These are phyloP conservation scores for Mesodorylaimus sp. DNA, from an alignment of 2,888 invertebrate genomes.

Conservation along the genomic window DNA sequence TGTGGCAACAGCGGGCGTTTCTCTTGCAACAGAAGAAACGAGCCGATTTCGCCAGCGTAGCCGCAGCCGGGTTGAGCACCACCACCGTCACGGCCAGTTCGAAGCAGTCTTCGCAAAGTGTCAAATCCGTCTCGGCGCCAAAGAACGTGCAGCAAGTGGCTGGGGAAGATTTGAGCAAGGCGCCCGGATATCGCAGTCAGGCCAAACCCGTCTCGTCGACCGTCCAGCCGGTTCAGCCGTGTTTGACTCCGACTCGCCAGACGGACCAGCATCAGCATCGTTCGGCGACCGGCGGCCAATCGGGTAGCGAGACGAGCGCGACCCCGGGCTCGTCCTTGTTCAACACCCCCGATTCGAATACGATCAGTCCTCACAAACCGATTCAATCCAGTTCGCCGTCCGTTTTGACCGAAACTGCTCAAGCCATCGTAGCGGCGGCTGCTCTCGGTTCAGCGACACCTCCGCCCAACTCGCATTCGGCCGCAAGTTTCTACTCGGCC, in stretches of 20 bases:
- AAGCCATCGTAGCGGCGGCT: too few species aligned
- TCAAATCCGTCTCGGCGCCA: too few species aligned
- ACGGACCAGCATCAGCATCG: background rate
- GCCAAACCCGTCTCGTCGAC: background rate
- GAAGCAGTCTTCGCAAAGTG: too few species aligned
- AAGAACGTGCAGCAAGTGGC: too few species aligned
- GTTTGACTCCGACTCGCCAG: background rate
- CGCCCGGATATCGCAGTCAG: background rate
- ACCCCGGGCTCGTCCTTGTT: background rate
- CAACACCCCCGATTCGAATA: background rate
- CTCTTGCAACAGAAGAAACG: slow-evolving; percentile 9
- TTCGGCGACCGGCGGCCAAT: background rate
- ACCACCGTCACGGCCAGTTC: slow-evolving; percentile 13
- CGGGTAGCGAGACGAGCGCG: background rate
- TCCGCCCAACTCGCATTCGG: too few species aligned
- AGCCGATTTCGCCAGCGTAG: slow-evolving; percentile 53
- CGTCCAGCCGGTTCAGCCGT: background rate
- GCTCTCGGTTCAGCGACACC: too few species aligned
- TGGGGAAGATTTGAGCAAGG: background rate
- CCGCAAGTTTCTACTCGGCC: too few species aligned
- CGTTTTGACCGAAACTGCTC: too few species aligned
- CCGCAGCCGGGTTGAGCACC: slow-evolving; percentile 42
- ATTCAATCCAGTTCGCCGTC: too few species aligned
- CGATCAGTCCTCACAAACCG: background rate
- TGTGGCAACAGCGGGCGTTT: background rate